Conservation (phyloP, 2,113 vertebrate genomes). For the Piaya cayana region DNA sequence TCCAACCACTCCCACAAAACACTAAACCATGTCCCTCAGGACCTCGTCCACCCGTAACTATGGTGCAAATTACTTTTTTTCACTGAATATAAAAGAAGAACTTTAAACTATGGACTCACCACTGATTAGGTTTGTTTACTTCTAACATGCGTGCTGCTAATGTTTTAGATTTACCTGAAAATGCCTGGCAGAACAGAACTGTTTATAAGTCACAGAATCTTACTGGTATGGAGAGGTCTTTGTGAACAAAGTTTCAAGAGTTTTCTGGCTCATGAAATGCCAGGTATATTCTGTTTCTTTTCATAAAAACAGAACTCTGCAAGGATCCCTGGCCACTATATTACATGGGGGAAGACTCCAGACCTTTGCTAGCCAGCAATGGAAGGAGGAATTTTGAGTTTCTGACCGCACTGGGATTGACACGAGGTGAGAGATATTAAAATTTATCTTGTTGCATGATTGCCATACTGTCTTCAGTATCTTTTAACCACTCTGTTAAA, state of each 20-base stretch:
- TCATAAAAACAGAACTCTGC: background rate
- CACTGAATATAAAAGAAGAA: background rate
- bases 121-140: background rate
- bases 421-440: background rate
- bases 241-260: slow-evolving; percentile 54
- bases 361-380: background rate
- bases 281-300: background rate
- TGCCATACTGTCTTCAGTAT: background rate
- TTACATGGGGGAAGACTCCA: background rate
- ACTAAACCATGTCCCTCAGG: too few relatives aligned
- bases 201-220: slow-evolving; percentile 61
- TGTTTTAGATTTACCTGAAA: slow-evolving; percentile 53
- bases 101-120: slow-evolving; percentile 47
- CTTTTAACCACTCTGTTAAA: background rate
- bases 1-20: too few relatives aligned
- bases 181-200: slow-evolving; percentile 64
- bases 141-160: slow-evolving; percentile 48
- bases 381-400: slow-evolving; percentile 40
- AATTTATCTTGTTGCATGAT: background rate
- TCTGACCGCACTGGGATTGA: background rate
- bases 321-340: background rate
- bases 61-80: background rate
- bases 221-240: slow-evolving; percentile 47
- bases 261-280: slow-evolving; percentile 59
- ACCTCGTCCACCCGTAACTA: too few relatives aligned